Evolutionary conservation across 92 coral and sea anemone genomes (phyloP).

Genomic region (Plumapathes pennacea): DNA sequence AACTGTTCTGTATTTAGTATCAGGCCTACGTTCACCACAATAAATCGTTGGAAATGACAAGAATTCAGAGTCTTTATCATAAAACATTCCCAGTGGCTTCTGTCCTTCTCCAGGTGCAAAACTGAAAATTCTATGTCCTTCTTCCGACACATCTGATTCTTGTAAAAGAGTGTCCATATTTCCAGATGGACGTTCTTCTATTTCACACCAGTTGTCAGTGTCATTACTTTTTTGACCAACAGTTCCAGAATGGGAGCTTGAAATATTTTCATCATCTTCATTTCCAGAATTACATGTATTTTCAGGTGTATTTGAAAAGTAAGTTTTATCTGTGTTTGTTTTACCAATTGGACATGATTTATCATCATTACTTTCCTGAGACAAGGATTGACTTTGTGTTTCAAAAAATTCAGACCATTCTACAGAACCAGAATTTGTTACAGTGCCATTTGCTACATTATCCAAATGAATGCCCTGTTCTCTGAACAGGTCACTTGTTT

Average conservation of each 20-base stretch:
- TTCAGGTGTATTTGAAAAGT: neutral
- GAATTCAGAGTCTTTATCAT: slow-evolving; percentile 53
- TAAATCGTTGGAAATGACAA: slow-evolving; percentile 58
- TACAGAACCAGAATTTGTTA: too few species aligned
- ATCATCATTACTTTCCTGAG: too few species aligned
- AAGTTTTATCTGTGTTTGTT: neutral
- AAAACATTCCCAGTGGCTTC: slow-evolving; percentile 47
- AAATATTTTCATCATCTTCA: too few species aligned
- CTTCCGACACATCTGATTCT: slow-evolving; percentile 13
- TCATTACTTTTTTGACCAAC: too few species aligned
- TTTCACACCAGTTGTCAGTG: slow-evolving; percentile 33
- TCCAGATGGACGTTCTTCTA: slow-evolving; percentile 37
- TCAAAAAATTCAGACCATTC: too few species aligned
- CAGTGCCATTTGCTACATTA: too few species aligned
- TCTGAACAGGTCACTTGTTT: slow-evolving; percentile 38
- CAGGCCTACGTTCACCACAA: slow-evolving; percentile 50
- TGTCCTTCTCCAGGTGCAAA: slow-evolving; percentile 51
- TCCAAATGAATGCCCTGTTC: slow-evolving; percentile 34
- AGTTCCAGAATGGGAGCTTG: too few species aligned
- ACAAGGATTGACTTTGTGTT: too few species aligned
- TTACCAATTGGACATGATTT: neutral
- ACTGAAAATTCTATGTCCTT: slow-evolving; percentile 12
- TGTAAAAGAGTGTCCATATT: slow-evolving; percentile 17
- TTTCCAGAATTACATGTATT: neutral
- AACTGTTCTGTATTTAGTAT: slow-evolving; percentile 11